Evolutionary conservation across 2,113 vertebrate species (phyloP).

Genomic region (Microtus montanus): DNA sequence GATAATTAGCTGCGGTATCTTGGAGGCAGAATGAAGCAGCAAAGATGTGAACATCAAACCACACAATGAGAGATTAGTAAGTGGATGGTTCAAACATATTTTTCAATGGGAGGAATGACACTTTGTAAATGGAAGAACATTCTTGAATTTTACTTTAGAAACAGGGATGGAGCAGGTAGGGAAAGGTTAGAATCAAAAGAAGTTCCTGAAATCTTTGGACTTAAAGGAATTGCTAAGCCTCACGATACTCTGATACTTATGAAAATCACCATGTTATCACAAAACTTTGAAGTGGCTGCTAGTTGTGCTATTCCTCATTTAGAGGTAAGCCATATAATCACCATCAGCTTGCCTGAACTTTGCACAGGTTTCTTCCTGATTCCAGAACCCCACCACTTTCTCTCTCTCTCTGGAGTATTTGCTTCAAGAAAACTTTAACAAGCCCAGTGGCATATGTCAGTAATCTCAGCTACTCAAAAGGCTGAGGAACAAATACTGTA

Average conservation of each 20-base stretch:
- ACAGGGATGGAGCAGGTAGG: background rate
- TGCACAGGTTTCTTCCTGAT: background rate
- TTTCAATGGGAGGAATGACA: background rate
- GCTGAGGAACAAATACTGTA: background rate
- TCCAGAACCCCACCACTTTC: too few species aligned
- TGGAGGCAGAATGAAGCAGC: background rate
- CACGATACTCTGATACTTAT: background rate
- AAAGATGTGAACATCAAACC: background rate
- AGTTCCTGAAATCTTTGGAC: background rate
- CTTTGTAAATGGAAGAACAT: background rate
- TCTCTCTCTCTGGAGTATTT: background rate
- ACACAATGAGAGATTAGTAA: background rate
- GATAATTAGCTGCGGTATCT: constrained; percentile 6
- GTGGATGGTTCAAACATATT: background rate
- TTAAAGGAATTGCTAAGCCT: background rate
- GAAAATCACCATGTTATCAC: background rate
- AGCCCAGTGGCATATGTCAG: background rate
- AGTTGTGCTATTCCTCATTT: background rate
- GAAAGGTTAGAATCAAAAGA: background rate
- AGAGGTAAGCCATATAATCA: background rate
- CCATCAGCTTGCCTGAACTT: background rate
- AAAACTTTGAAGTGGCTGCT: background rate
- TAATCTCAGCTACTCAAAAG: background rate
- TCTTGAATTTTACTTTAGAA: background rate
- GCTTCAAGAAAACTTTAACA: background rate